Percentiles rank a stretch among this genome's conserved stretches.
phyloP scores from a whole-genome alignment of 1,140 invertebrate species.

The Drosophila triauraria region DNA sequence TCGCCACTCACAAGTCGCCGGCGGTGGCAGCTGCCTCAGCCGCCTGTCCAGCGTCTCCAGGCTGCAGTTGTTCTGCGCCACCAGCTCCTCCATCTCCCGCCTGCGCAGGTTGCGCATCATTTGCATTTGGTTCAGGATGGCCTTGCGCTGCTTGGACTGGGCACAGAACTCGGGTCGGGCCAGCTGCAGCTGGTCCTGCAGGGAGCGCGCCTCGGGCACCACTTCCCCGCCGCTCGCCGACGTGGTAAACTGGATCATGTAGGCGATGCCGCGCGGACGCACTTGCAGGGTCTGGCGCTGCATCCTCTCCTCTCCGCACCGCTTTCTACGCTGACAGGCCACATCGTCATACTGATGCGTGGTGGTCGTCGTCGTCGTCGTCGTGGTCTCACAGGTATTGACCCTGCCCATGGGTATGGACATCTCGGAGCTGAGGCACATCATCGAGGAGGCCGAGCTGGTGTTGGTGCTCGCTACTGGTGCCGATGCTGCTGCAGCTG shows the following conservation, averaged over 20 bases:
- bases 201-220: conserved; percentile 19
- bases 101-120: conserved; percentile 64
- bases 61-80: conserved; percentile 49
- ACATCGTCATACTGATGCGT: conserved; percentile 83
- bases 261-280: conserved; percentile 55
- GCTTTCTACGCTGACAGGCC: conserved; percentile 32
- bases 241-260: conserved; percentile 56
- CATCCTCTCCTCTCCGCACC: background rate
- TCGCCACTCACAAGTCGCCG: conserved; percentile 57
- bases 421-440: conserved; percentile 78
- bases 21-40: conserved; percentile 66
- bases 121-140: conserved; percentile 80
- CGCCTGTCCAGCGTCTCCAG: conserved; percentile 62
- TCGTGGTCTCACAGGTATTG: conserved; percentile 62
- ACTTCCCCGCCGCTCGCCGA: conserved; percentile 17
- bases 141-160: conserved; percentile 76
- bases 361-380: conserved; percentile 48
- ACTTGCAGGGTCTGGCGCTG: conserved; percentile 44
- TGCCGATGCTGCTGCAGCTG: background rate
- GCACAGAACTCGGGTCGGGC: conserved; percentile 70
- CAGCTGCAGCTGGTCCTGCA: conserved; percentile 75
- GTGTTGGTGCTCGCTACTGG: background rate
- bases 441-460: conserved; percentile 55
- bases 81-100: conserved; percentile 65
- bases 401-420: conserved; percentile 74